Percentiles rank a stretch among this genome's conserved stretches.
Conservation (phyloP, 2,113 vertebrate genomes). For the Eurystomus gularis region DNA sequence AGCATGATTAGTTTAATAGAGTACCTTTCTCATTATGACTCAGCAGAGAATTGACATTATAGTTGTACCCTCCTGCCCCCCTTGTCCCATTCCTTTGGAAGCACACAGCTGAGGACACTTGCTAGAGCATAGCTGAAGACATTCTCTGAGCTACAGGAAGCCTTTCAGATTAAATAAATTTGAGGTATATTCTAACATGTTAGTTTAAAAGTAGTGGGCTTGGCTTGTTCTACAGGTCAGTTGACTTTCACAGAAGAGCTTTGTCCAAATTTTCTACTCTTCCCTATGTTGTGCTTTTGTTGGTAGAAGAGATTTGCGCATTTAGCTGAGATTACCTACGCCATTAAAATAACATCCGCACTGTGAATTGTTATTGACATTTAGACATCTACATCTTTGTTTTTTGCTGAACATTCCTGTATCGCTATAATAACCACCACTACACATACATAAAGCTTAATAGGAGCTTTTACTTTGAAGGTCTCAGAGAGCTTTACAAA, state of each 20-base stretch:
- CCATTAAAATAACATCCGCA: slow-evolving; percentile 10
- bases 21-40: slow-evolving; percentile 1
- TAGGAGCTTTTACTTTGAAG: slow-evolving; percentile 33
- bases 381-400: slow-evolving; percentile 45
- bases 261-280: slow-evolving; percentile 18
- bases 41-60: slow-evolving; percentile 11
- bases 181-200: neutral
- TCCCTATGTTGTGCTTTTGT: slow-evolving; percentile 9
- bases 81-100: neutral
- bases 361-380: slow-evolving; percentile 52
- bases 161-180: neutral
- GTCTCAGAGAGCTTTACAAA: slow-evolving; percentile 39
- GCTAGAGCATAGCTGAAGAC: neutral
- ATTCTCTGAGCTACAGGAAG: neutral
- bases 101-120: neutral
- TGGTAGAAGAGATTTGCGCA: slow-evolving; percentile 52
- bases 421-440: neutral
- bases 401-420: slow-evolving; percentile 46
- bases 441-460: slow-evolving; percentile 34
- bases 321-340: slow-evolving; percentile 39
- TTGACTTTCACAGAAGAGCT: neutral
- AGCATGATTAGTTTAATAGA: slow-evolving; percentile 28
- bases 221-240: neutral
- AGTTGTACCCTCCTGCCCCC: neutral
- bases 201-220: neutral